phyloP scores from a whole-genome alignment of 2,888 invertebrate genomes.

The Drosophila melanosoma region DNA sequence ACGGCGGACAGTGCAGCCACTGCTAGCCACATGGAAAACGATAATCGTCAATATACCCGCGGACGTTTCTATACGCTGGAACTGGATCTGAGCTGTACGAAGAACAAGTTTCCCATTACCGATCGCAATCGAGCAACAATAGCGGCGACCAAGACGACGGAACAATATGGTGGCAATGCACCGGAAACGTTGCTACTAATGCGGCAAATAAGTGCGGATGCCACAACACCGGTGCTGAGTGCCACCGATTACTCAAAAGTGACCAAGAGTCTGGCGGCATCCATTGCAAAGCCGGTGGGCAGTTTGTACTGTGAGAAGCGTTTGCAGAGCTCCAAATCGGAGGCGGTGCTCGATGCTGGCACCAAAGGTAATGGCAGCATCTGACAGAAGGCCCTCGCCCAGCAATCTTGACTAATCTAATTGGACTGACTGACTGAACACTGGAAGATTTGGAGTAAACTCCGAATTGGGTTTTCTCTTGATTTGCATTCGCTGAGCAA shows the following conservation, averaged over 20 bases:
- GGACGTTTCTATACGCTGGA: conserved; percentile 84
- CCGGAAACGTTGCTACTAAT: conserved; percentile 6
- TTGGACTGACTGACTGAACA: conserved; percentile 1
- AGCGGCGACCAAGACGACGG: conserved; percentile 21
- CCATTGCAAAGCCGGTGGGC: conserved; percentile 82
- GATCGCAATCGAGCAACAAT: conserved; percentile 74
- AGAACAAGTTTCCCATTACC: conserved; percentile 87
- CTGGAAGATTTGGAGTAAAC: not conserved
- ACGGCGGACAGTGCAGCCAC: not conserved
- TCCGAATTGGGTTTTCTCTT: not conserved
- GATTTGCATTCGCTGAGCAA: conserved; percentile 30
- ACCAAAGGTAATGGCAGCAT: conserved; percentile 22
- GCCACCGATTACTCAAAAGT: conserved; percentile 56
- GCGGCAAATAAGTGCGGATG: conserved; percentile 26
- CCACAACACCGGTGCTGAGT: not conserved
- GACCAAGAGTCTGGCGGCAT: conserved; percentile 83
- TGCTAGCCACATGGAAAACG: conserved; percentile 69
- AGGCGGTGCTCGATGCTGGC: conserved; percentile 72
- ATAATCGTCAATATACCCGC: conserved; percentile 81
- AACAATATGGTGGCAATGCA: not conserved
- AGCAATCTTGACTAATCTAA: not conserved
- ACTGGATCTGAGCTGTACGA: conserved; percentile 86
- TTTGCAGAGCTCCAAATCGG: conserved; percentile 84
- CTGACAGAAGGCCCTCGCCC: not conserved
- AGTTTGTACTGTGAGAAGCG: conserved; percentile 85